Conservation (phyloP, 2,113 vertebrate genomes). For the Apteryx owenii region DNA sequence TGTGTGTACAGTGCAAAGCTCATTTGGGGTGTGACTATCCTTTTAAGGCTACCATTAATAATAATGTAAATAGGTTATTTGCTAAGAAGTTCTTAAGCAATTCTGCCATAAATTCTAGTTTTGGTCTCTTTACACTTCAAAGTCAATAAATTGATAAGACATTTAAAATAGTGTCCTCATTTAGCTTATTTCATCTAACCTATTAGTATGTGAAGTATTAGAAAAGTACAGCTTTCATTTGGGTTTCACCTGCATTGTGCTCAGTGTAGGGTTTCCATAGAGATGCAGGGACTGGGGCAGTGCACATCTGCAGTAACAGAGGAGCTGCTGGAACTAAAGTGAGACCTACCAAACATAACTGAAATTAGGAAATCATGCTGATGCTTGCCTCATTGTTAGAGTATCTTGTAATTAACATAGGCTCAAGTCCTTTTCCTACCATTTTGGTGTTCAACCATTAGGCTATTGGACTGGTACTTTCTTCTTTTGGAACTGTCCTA, state of each 20-base stretch:
- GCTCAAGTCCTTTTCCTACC: fast-evolving
- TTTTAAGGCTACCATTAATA: background rate
- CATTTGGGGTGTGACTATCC: background rate
- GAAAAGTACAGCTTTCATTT: too few species aligned
- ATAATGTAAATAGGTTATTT: background rate
- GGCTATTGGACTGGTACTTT: background rate
- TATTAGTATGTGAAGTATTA: background rate
- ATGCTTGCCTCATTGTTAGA: background rate
- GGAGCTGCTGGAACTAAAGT: background rate
- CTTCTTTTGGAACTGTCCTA: background rate
- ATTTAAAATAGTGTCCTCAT: background rate
- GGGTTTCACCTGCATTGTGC: background rate
- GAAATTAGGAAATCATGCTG: background rate
- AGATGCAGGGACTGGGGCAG: fast-evolving
- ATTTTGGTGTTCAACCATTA: background rate
- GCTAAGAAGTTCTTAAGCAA: background rate
- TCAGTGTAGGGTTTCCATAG: fast-evolving
- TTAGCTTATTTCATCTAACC: background rate
- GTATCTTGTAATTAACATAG: background rate
- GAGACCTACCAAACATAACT: background rate
- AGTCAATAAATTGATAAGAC: background rate
- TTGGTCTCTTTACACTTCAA: background rate
- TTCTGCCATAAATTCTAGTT: background rate
- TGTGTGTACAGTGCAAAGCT: background rate
- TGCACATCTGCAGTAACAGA: background rate